Conservation (phyloP, 2,888 invertebrate species). For the Drymonia ruficornis region DNA sequence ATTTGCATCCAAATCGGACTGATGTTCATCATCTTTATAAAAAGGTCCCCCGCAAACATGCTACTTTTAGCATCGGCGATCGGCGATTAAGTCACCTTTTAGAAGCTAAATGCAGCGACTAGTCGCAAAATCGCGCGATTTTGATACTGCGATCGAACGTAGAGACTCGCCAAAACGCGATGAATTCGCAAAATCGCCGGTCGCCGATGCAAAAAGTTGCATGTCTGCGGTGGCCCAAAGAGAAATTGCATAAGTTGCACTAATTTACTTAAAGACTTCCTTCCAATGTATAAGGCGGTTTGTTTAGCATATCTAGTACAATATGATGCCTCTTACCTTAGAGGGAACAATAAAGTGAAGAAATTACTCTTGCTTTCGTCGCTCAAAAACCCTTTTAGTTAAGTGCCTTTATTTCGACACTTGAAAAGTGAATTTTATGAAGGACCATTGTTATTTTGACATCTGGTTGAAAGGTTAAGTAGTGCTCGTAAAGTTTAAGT, state of each 20-base stretch:
- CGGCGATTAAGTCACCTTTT: too few relatives aligned
- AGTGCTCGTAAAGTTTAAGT: constrained; percentile 16
- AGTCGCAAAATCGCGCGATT: too few relatives aligned
- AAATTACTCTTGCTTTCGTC: constrained; percentile 39
- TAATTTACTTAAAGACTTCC: constrained; percentile 40
- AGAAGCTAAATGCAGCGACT: too few relatives aligned
- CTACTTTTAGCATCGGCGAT: too few relatives aligned
- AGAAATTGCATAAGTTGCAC: constrained; percentile 41
- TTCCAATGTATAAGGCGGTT: constrained; percentile 37
- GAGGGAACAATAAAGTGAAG: constrained; percentile 48
- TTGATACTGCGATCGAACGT: too few relatives aligned
- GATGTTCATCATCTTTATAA: constrained; percentile 10
- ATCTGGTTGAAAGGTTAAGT: constrained; percentile 29
- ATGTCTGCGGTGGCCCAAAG: too few relatives aligned
- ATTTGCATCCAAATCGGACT: neutral
- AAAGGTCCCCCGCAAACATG: too few relatives aligned
- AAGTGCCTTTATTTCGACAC: constrained; percentile 30
- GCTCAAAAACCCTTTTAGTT: constrained; percentile 31
- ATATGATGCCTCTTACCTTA: constrained; percentile 40
- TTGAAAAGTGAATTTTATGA: constrained; percentile 25
- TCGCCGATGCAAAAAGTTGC: too few relatives aligned
- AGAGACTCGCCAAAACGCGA: too few relatives aligned
- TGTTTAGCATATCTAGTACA: constrained; percentile 50
- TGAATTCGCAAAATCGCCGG: too few relatives aligned
- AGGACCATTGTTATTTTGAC: constrained; percentile 28